Evolutionary conservation across 2,797 vertebrate species (phyloP), one percentile per base, ranked within the genome.

Genomic region (Xenops minutus): DNA sequence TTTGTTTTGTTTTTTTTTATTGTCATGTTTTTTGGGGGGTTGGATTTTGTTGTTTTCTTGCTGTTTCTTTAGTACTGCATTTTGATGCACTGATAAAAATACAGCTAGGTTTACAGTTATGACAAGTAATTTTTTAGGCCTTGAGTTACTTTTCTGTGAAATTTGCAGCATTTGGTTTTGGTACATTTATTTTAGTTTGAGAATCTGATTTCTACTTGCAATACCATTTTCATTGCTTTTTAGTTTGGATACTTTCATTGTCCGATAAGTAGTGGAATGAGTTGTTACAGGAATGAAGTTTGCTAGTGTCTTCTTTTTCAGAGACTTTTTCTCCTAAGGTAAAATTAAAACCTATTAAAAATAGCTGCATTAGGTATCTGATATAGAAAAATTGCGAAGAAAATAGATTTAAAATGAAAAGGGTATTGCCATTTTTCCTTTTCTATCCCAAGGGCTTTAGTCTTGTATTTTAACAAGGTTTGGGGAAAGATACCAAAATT

Each of bases 341-440:
- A 43, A 87, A 48, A 71, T 54, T 41, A 67, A 77, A 85, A 29
- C 9, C 7, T 59, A 10, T 27, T 52, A 46, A 59, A 81, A 80
- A 39, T 26, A 63, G 36, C 14, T 43, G 3, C 26, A 4, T 79
- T 51, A 56, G 3, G n/a, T 62, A 27, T 34, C 52, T 59, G 43
- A 72, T 36, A 41, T 16, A 69, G n/a, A 49, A 36, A 20, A 68
- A 5, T 22, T 32, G 54, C 23, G n/a, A 51, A 32, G 14, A 78
- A 54, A 44, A 10, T 3, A 46, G 10, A 51, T 68, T 55, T 55
- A 72, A 71, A 78, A 14, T 2, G 6, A 55, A 58, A 67, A 59
- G 1, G 0, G 1, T 52, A 55, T 52, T 76, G 24, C 21, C 0
- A 21, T 59, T 78, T 79, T 79, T 51, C 3, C 6, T 61, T 16